phyloP scores from a whole-genome alignment of 2,888 invertebrate species.

The Himalopsyche tibetana region DNA sequence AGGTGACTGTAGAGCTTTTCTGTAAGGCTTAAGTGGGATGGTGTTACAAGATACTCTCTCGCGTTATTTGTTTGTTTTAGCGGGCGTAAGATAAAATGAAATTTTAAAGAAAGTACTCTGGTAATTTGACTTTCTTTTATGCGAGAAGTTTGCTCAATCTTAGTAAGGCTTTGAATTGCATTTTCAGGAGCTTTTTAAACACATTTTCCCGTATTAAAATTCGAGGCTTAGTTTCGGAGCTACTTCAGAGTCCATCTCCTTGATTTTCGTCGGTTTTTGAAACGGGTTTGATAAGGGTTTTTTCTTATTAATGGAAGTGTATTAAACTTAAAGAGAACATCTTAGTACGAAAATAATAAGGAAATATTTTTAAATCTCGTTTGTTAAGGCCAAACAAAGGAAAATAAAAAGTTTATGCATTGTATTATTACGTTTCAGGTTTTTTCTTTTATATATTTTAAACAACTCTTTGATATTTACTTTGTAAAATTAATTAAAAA shows the following conservation, averaged over 20 bases:
- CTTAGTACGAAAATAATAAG: not conserved
- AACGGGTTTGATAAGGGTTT: slow-evolving; percentile 34
- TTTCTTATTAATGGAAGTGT: slow-evolving; percentile 1
- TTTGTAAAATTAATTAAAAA: too few relatives aligned
- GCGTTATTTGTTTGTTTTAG: slow-evolving; percentile 39
- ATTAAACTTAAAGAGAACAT: not conserved
- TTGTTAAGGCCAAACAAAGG: too few relatives aligned
- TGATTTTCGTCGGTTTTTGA: slow-evolving; percentile 36
- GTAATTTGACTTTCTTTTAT: slow-evolving; percentile 43
- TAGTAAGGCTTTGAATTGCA: slow-evolving; percentile 36
- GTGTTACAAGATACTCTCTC: slow-evolving; percentile 33
- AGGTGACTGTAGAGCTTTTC: slow-evolving; percentile 7
- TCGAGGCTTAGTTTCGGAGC: not conserved
- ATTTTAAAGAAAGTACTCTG: slow-evolving; percentile 38
- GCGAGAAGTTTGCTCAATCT: slow-evolving; percentile 37
- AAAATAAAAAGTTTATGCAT: too few relatives aligned
- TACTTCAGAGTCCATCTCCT: slow-evolving; percentile 15
- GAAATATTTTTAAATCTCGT: slow-evolving; percentile 1
- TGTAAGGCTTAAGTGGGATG: slow-evolving; percentile 38
- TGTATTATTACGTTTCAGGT: too few relatives aligned
- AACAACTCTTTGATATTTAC: too few relatives aligned
- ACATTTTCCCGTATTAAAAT: slow-evolving; percentile 30
- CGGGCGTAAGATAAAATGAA: slow-evolving; percentile 38
- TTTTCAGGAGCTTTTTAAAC: slow-evolving; percentile 38
- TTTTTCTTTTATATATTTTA: too few relatives aligned